Conservation (phyloP, 1,140 invertebrate species). For the Delia radicum region DNA sequence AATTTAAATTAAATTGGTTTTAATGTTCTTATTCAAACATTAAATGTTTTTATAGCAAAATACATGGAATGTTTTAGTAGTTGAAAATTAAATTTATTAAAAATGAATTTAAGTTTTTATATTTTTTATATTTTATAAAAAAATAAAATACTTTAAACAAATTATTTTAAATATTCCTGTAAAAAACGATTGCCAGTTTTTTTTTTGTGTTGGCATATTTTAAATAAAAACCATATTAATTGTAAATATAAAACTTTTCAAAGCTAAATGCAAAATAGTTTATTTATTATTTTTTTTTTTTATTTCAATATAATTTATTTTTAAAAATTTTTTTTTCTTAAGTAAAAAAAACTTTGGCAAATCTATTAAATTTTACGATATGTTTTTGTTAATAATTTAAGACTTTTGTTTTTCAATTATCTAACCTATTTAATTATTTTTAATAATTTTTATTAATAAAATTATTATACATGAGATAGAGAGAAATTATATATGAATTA, state of each 20-base stretch:
- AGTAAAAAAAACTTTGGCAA: slow-evolving; percentile 15
- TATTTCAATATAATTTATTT: background rate
- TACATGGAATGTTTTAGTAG: slow-evolving; percentile 24
- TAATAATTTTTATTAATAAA: too few species aligned
- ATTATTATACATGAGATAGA: background rate
- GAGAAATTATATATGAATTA: too few species aligned
- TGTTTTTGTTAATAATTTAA: slow-evolving; percentile 19
- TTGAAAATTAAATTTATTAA: background rate
- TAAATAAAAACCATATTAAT: too few species aligned
- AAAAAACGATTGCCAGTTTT: background rate
- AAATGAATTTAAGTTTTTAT: background rate
- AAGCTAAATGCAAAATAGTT: background rate
- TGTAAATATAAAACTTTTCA: background rate
- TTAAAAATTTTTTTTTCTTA: background rate
- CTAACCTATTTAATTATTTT: slow-evolving; percentile 8
- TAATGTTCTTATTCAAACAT: too few species aligned
- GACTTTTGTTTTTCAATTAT: slow-evolving; percentile 9
- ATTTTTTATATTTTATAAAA: background rate
- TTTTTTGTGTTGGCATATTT: background rate
- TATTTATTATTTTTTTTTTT: background rate
- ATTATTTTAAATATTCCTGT: background rate
- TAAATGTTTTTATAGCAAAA: slow-evolving; percentile 21
- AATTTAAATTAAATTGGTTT: too few species aligned
- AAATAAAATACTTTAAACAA: background rate
- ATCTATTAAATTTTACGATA: slow-evolving; percentile 13